phyloP scores from a whole-genome alignment of 2,888 invertebrate species.

The Trissonchulus sp. region DNA sequence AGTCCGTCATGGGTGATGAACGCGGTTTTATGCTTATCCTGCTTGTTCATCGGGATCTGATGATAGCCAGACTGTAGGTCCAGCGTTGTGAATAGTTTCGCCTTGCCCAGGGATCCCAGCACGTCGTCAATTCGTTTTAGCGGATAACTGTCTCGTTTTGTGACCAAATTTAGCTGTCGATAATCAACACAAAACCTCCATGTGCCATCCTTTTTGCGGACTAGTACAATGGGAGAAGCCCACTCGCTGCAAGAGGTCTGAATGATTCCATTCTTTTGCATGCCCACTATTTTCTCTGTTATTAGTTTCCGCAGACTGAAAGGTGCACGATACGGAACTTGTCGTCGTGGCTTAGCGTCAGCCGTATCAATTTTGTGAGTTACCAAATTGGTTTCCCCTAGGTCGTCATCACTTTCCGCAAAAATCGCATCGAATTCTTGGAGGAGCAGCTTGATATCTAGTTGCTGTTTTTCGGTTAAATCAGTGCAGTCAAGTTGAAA shows the following conservation, averaged over 20 bases:
- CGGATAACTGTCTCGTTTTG: conserved; percentile 6
- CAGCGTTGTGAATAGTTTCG: too few relatives aligned
- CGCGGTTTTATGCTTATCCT: background rate
- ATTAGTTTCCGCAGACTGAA: background rate
- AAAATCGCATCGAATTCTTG: conserved; percentile 16
- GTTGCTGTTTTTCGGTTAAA: background rate
- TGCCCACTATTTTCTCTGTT: background rate
- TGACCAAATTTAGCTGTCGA: conserved; percentile 15
- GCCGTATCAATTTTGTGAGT: conserved; percentile 7
- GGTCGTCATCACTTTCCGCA: conserved; percentile 14
- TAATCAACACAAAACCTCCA: conserved; percentile 22
- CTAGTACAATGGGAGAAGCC: conserved; percentile 18
- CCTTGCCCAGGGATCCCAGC: background rate
- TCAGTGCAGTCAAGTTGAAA: too few relatives aligned
- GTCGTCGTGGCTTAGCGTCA: conserved; percentile 8
- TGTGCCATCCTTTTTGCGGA: conserved; percentile 8
- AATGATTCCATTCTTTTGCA: conserved; percentile 17
- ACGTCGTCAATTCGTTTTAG: conserved; percentile 18
- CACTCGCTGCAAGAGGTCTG: conserved; percentile 11
- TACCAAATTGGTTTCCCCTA: background rate
- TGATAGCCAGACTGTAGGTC: background rate
- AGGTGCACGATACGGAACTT: conserved; percentile 6
- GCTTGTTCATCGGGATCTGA: background rate
- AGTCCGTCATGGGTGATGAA: too few relatives aligned
- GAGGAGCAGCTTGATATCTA: background rate